Evolutionary conservation across 2,888 invertebrate genomes (phyloP).

Genomic region (Lobophora halterata): DNA sequence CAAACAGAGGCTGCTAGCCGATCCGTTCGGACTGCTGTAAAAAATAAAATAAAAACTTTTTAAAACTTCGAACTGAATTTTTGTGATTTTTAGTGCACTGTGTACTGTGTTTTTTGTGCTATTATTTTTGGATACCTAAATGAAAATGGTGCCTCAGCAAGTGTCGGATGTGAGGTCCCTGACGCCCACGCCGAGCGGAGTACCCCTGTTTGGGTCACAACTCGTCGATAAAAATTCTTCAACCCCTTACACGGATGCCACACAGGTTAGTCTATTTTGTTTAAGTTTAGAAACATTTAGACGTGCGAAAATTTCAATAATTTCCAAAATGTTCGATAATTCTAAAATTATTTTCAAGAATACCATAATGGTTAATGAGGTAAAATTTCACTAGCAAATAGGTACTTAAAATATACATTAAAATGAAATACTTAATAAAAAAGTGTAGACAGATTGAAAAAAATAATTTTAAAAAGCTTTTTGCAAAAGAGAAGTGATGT

Average conservation of each 20-base stretch:
- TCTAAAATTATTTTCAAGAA: too few relatives aligned
- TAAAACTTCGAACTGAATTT: slow-evolving; percentile 39
- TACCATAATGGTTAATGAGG: too few relatives aligned
- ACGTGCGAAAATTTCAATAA: slow-evolving; percentile 3
- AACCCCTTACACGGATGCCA: slow-evolving; percentile 99
- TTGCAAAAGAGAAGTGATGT: too few relatives aligned
- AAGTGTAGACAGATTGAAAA: too few relatives aligned
- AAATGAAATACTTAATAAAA: too few relatives aligned
- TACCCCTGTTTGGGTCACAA: slow-evolving; percentile 93
- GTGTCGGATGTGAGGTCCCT: slow-evolving; percentile 79
- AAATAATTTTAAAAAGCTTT: too few relatives aligned
- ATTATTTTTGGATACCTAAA: slow-evolving; percentile 52
- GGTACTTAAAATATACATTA: too few relatives aligned
- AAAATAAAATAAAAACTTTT: slow-evolving; percentile 35
- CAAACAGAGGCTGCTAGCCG: slow-evolving; percentile 56
- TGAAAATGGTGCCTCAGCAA: slow-evolving; percentile 89
- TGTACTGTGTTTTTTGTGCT: slow-evolving; percentile 74
- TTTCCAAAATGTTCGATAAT: too few relatives aligned
- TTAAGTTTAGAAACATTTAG: slow-evolving; percentile 15
- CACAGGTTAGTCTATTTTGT: slow-evolving; percentile 87
- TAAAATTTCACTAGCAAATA: too few relatives aligned
- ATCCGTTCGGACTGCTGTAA: slow-evolving; percentile 66
- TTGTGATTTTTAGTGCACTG: slow-evolving; percentile 67
- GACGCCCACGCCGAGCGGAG: slow-evolving; percentile 82
- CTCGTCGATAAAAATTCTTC: slow-evolving; percentile 93